Evolutionary conservation across 1,140 invertebrate genomes (phyloP).

Genomic region (Calosoma granatense): DNA sequence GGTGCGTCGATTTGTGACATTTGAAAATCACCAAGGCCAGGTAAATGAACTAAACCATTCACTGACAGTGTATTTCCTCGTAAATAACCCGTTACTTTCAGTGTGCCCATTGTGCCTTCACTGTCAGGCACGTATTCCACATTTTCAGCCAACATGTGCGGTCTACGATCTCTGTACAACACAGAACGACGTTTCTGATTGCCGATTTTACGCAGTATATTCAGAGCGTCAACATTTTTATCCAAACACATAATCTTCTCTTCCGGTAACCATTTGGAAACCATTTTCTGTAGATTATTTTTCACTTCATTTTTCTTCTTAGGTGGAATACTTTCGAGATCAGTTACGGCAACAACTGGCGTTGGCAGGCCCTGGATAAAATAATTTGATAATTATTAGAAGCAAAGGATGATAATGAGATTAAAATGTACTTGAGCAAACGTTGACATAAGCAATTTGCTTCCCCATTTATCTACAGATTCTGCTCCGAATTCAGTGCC

Average conservation of each 20-base stretch:
- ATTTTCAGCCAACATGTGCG: constrained; percentile 73
- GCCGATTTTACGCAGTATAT: constrained; percentile 68
- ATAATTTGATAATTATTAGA: constrained; percentile 12
- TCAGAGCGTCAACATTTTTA: constrained; percentile 62
- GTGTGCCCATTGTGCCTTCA: constrained; percentile 48
- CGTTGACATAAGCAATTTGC: constrained; percentile 58
- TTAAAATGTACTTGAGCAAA: constrained; percentile 52
- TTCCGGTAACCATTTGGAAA: constrained; percentile 70
- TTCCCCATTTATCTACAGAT: constrained; percentile 65
- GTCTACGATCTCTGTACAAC: constrained; percentile 62
- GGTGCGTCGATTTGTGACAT: constrained; percentile 68
- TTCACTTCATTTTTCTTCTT: constrained; percentile 68
- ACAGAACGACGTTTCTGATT: constrained; percentile 68
- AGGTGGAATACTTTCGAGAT: constrained; percentile 56
- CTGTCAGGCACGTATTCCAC: constrained; percentile 53
- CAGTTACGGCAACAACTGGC: constrained; percentile 63
- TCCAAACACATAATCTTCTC: constrained; percentile 73
- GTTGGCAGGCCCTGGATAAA: constrained; percentile 58
- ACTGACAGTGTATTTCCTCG: constrained; percentile 70
- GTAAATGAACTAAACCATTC: constrained; percentile 81
- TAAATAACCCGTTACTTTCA: constrained; percentile 80
- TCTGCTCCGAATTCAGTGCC: constrained; percentile 37
- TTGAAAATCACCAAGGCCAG: constrained; percentile 87
- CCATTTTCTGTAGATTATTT: constrained; percentile 59
- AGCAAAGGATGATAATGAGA: too few relatives aligned